Percentiles rank a stretch among this genome's conserved stretches.
These are phyloP conservation scores for Xyliphius kryptos DNA, from an alignment of 2,113 vertebrate genomes.

Conservation along the genomic window DNA sequence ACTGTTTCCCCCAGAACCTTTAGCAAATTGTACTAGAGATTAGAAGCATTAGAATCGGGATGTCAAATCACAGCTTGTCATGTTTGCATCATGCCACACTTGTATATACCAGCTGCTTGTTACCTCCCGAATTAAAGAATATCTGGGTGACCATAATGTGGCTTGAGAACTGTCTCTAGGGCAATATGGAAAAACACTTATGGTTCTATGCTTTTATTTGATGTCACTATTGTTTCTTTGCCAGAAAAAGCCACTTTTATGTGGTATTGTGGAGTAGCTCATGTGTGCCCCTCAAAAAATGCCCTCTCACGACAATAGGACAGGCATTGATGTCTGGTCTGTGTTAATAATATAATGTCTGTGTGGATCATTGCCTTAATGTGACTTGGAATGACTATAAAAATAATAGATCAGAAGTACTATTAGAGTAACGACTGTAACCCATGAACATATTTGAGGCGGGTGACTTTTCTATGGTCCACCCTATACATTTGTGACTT, in stretches of 20 bases:
- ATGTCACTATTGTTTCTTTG: slow-evolving; percentile 47
- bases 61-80: slow-evolving; percentile 50
- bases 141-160: slow-evolving; percentile 21
- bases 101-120: slow-evolving; percentile 27
- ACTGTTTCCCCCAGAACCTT: slow-evolving; percentile 39
- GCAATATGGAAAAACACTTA: slow-evolving; percentile 57
- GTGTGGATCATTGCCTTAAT: slow-evolving; percentile 11
- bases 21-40: slow-evolving; percentile 35
- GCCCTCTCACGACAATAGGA: slow-evolving; percentile 41
- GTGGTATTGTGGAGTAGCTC: slow-evolving; percentile 48
- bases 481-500: too few species aligned
- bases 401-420: too few species aligned
- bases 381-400: not conserved
- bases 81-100: slow-evolving; percentile 49
- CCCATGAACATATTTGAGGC: too few species aligned
- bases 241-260: slow-evolving; percentile 52
- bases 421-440: too few species aligned
- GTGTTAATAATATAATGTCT: slow-evolving; percentile 37
- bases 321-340: slow-evolving; percentile 47
- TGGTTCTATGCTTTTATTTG: slow-evolving; percentile 50
- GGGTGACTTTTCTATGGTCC: too few species aligned
- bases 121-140: slow-evolving; percentile 20
- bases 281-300: slow-evolving; percentile 48
- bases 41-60: slow-evolving; percentile 62
- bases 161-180: slow-evolving; percentile 38